A percentile compares a stretch with the other conserved stretches of the same genome.
phyloP scores from a whole-genome alignment of 2,888 invertebrate genomes.

The Acanthosepion pharaonis region DNA sequence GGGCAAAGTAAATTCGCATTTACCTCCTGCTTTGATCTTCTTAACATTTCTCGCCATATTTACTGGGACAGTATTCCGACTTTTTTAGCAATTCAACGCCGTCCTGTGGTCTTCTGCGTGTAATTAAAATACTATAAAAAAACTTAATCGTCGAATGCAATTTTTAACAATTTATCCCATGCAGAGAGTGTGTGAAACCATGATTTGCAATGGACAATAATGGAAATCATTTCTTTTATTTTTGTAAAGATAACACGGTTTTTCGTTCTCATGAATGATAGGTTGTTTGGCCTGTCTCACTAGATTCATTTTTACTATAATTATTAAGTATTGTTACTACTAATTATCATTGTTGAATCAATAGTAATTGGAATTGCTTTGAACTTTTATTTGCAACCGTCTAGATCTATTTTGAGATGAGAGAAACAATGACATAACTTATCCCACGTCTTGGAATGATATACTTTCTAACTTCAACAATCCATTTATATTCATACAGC shows the following conservation, averaged over 20 bases:
- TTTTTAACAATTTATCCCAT: background rate
- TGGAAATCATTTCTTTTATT: background rate
- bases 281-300: slow-evolving; percentile 12
- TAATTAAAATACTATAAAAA: background rate
- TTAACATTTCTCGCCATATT: background rate
- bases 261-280: background rate
- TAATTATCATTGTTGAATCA: too few relatives aligned
- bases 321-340: too few relatives aligned
- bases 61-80: background rate
- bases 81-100: background rate
- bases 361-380: too few relatives aligned
- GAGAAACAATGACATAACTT: too few relatives aligned
- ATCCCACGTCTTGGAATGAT: too few relatives aligned
- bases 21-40: background rate
- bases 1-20: background rate
- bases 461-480: too few relatives aligned
- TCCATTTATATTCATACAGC: too few relatives aligned
- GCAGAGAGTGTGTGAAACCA: background rate
- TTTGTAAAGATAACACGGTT: background rate
- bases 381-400: too few relatives aligned
- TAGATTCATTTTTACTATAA: background rate
- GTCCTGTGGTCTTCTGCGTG: too few relatives aligned
- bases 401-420: too few relatives aligned
- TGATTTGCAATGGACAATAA: background rate
- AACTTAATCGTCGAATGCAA: background rate